These are phyloP conservation scores for Drosophila parthenogenetica DNA, from an alignment of 2,888 invertebrate species.

Conservation along the genomic window DNA sequence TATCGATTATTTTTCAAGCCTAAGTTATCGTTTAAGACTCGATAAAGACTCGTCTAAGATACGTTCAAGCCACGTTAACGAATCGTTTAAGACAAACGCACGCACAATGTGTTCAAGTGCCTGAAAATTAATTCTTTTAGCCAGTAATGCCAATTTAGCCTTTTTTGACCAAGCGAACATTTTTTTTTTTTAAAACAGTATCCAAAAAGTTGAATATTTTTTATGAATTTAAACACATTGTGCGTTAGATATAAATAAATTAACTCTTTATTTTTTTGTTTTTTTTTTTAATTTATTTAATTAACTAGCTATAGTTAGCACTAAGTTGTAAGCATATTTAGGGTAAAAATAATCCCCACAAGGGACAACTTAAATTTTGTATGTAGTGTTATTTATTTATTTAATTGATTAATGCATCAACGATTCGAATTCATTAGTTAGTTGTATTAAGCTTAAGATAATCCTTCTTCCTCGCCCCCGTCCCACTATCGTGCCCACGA, in stretches of 20 bases:
- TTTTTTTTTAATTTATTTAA: conserved; percentile 13
- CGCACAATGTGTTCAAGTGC: too few species aligned
- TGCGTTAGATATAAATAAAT: neutral
- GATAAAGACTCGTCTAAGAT: too few species aligned
- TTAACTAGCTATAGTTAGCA: conserved; percentile 19
- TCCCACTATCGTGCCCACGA: neutral
- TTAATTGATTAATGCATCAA: conserved; percentile 41
- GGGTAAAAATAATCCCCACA: neutral
- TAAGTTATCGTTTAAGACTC: neutral
- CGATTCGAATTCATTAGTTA: conserved; percentile 35
- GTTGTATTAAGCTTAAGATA: conserved; percentile 18
- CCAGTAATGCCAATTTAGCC: too few species aligned
- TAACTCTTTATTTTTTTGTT: conserved; percentile 8
- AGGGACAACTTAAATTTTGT: conserved; percentile 11
- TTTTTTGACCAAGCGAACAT: too few species aligned
- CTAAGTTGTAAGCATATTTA: neutral
- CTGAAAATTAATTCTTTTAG: too few species aligned
- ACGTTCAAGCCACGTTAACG: too few species aligned
- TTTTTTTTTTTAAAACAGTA: too few species aligned
- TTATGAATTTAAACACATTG: neutral
- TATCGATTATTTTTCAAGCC: neutral
- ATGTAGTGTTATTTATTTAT: conserved; percentile 60
- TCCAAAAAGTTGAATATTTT: too few species aligned
- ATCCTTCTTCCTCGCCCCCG: neutral
- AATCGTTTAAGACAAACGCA: conserved; percentile 8